Evolutionary conservation across 2,797 vertebrate species (phyloP), one percentile per base, ranked within the genome.

Genomic region (Helostoma temminkii): DNA sequence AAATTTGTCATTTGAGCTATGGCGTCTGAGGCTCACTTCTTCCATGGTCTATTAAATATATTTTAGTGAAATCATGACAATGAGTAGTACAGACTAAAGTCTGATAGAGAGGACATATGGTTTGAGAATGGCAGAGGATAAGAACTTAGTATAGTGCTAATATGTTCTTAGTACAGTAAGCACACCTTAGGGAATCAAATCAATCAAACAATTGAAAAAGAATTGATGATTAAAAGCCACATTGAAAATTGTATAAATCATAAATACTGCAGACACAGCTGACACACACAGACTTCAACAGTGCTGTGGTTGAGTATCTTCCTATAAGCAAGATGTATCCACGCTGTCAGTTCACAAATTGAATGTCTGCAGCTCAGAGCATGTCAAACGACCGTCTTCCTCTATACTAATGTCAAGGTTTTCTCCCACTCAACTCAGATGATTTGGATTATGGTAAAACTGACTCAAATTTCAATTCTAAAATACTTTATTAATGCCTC

Each of bases 41-140:
- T 71, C 56, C 80, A 81, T 36, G 69, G 80, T 75, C 82, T 76
- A 83, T 89, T 86, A 88, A 85, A 89, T 85, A 52, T 54, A 61
- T 64, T 81, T 86, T 72, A 76, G 80, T 46, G 72, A 83, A 87
- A 88, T 82, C 77, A 84, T 79, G 75, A 74, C 79, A 87, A 84
- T 82, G 81, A 88, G 89, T 76, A 69, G 69, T 15, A 42, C 55
- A 63, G 69, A 64, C 74, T 74, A 37, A 74, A 81, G 67, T 73
- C 74, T 75, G 77, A 83, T 78, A 71, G 55, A 62, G 75, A 71
- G 58, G 76, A 87, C 80, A 74, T 82, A 74, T 39, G 39, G 63
- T 68, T 57, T 37, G 78, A n/a, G n/a, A n/a, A n/a, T n/a, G n/a
- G n/a, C n/a, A n/a, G n/a, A n/a, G n/a, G n/a, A n/a, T n/a, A n/a